Percentiles rank a stretch among this genome's conserved stretches.
Conservation (phyloP, 1,140 invertebrate species). For the Scaptomyza pallida region DNA sequence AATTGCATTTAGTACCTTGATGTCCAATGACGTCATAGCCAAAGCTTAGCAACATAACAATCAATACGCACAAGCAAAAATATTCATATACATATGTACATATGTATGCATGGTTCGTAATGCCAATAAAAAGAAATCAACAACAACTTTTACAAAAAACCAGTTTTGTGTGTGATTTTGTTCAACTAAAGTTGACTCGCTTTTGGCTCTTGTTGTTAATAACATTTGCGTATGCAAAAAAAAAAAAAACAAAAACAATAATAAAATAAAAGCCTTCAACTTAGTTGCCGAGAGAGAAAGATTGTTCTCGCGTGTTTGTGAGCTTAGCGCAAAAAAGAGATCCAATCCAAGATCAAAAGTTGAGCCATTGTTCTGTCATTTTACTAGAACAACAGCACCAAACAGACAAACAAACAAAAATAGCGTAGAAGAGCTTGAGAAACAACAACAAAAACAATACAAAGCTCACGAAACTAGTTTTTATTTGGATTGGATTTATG, state of each 20-base stretch:
- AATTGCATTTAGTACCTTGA: slow-evolving; percentile 8
- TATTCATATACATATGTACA: not conserved
- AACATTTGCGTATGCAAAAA: slow-evolving; percentile 64
- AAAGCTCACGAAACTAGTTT: slow-evolving; percentile 51
- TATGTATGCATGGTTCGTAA: slow-evolving; percentile 26
- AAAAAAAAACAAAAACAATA: no score
- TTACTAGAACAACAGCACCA: slow-evolving; percentile 35
- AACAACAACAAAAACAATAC: slow-evolving; percentile 10
- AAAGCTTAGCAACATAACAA: slow-evolving; percentile 5
- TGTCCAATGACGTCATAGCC: slow-evolving; percentile 18
- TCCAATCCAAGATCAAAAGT: slow-evolving; percentile 5
- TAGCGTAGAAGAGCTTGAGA: slow-evolving; percentile 30
- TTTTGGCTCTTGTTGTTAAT: slow-evolving; percentile 30
- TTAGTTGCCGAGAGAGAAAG: slow-evolving; percentile 39
- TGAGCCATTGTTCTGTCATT: slow-evolving; percentile 45
- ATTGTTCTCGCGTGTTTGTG: no score
- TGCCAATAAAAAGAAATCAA: slow-evolving; percentile 45
- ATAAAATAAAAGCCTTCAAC: slow-evolving; percentile 56
- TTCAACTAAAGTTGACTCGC: not conserved
- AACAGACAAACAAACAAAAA: not conserved
- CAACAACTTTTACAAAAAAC: slow-evolving; percentile 48
- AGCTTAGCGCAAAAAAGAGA: not conserved
- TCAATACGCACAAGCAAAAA: slow-evolving; percentile 1
- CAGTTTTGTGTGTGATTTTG: slow-evolving; percentile 13
- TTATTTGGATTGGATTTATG: slow-evolving; percentile 13